Evolutionary conservation across 2,888 invertebrate genomes (phyloP).

Genomic region (Idaea straminata): DNA sequence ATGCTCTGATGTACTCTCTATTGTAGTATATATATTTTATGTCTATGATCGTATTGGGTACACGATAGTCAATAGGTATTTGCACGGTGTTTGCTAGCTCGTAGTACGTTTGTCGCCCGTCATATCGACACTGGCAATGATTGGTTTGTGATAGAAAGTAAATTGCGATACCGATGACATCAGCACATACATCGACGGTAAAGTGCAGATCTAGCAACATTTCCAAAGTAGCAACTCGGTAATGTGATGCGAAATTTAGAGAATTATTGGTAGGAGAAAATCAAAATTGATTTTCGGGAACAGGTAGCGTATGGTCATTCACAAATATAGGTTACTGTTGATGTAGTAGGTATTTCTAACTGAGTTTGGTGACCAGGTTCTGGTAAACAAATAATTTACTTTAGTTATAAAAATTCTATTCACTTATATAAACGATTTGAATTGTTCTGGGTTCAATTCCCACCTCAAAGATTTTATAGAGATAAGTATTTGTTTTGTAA

Average conservation of each 20-base stretch:
- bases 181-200: slow-evolving; percentile 20
- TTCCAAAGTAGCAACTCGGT: slow-evolving; percentile 18
- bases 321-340: not conserved
- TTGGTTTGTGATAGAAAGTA: slow-evolving; percentile 72
- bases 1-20: not conserved
- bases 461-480: too few relatives aligned
- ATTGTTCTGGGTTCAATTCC: too few relatives aligned
- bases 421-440: too few relatives aligned
- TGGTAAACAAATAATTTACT: too few relatives aligned
- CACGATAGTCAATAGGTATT: slow-evolving; percentile 15
- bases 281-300: slow-evolving; percentile 8
- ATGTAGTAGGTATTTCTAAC: too few relatives aligned
- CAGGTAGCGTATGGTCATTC: not conserved
- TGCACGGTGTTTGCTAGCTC: not conserved
- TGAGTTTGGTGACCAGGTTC: too few relatives aligned
- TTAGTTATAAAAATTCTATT: too few relatives aligned
- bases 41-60: not conserved
- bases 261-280: slow-evolving; percentile 10
- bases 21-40: not conserved
- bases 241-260: slow-evolving; percentile 11
- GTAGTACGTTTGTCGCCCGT: slow-evolving; percentile 14
- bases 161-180: slow-evolving; percentile 49
- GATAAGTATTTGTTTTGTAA: too few relatives aligned
- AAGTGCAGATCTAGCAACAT: slow-evolving; percentile 21
- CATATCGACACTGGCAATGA: slow-evolving; percentile 41